These are phyloP conservation scores for Stichopus horrens DNA, from an alignment of 53 echinoderm and acorn worm species.

Conservation along the genomic window DNA sequence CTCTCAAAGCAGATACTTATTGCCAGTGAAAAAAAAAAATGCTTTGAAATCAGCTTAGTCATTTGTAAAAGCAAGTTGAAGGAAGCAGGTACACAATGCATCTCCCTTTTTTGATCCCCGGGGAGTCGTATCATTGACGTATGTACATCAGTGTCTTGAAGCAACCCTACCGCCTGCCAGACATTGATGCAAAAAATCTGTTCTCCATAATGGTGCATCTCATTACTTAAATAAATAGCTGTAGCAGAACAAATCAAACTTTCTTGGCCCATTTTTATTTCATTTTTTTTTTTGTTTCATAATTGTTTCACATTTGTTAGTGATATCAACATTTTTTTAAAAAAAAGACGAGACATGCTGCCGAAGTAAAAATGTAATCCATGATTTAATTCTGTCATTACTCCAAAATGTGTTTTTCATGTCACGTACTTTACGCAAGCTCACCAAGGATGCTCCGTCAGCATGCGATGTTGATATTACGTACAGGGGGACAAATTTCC, in stretches of 20 bases:
- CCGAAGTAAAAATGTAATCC: too few relatives aligned
- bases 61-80: slow-evolving; percentile 13
- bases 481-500: too few relatives aligned
- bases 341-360: too few relatives aligned
- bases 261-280: background rate
- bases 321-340: too few relatives aligned
- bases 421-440: too few relatives aligned
- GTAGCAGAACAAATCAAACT: background rate
- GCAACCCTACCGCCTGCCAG: background rate
- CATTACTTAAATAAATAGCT: background rate
- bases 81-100: slow-evolving; percentile 22
- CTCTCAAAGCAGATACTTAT: background rate
- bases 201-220: slow-evolving; percentile 2
- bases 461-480: too few relatives aligned
- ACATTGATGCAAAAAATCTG: slow-evolving; percentile 10
- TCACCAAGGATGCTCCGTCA: too few relatives aligned
- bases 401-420: too few relatives aligned
- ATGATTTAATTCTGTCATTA: too few relatives aligned
- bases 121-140: slow-evolving; percentile 19
- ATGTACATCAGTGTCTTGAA: background rate
- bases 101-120: slow-evolving; percentile 14
- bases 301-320: too few relatives aligned
- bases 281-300: background rate
- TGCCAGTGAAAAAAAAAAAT: background rate
- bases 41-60: background rate